phyloP scores from a whole-genome alignment of 1,140 invertebrate genomes.

The Apis cerana region DNA sequence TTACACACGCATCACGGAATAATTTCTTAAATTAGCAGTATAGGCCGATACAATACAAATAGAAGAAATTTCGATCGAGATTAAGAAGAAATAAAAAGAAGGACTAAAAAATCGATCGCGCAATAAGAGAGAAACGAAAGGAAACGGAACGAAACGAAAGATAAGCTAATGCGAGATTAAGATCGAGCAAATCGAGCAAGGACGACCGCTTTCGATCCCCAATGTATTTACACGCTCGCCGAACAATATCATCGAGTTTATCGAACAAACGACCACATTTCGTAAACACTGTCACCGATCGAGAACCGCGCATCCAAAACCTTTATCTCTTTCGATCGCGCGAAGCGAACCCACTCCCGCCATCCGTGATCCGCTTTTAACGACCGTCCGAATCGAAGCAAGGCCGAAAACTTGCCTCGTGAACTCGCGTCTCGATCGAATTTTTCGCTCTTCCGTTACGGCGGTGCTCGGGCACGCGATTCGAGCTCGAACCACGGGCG shows the following conservation, averaged over 20 bases:
- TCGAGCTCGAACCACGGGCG: slow-evolving; percentile 4
- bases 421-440: slow-evolving; percentile 56
- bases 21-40: too few species aligned
- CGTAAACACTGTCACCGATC: not conserved
- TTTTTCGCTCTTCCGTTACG: slow-evolving; percentile 58
- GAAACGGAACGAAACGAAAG: too few species aligned
- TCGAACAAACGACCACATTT: not conserved
- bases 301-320: too few species aligned
- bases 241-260: not conserved
- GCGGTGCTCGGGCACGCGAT: slow-evolving; percentile 62
- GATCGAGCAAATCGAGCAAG: not conserved
- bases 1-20: not conserved
- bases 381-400: slow-evolving; percentile 47
- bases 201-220: not conserved
- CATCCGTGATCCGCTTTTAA: slow-evolving; percentile 58
- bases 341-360: slow-evolving; percentile 36
- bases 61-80: too few species aligned
- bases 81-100: too few species aligned
- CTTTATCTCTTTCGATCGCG: not conserved
- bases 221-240: not conserved
- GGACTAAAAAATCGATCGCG: too few species aligned
- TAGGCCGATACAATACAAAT: too few species aligned
- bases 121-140: too few species aligned
- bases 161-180: too few species aligned
- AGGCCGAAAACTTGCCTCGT: slow-evolving; percentile 48